Evolutionary conservation across 2,888 invertebrate species (phyloP), one percentile per base, ranked within the genome.

Genomic region (Matsumyia berberina): DNA sequence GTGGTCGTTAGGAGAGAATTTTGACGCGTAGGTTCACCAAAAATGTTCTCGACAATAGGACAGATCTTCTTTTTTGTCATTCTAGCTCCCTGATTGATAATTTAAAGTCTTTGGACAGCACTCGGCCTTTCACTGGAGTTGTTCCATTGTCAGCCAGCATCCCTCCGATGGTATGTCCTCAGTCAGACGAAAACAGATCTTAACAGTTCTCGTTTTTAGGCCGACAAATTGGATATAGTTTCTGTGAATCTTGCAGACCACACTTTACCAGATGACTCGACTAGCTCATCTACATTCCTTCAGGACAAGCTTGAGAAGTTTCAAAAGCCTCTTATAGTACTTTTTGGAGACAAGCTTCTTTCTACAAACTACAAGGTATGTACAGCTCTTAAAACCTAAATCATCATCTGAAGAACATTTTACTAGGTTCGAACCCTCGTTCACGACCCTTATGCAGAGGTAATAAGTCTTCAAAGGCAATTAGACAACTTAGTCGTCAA

Each of bases 181-280:
- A 8, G 0, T 11, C n/a, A 33, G 11, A 19, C 7, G 8, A 31
- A 19, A 9, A 6, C 11, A 1, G 17, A 4, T n/a, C n/a, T n/a
- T n/a, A 19, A 19, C 9, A 7, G 2, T 6, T 55, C n/a, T 29
- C 12, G n/a, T n/a, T 62, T 62, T 42, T 9, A 79, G 79, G 31
- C 66, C 2, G 53, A 60, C 5, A 53, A 74, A 33, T 37, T 80
- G 9, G 80, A 80, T 55, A 53, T 80, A n/a, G 42, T 73, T 15
- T 42, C 60, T 2, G 8, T 80, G 8, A 60, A 12, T 1, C 12
- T 60, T 5, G 35, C 53, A 8, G 67, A 55, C n/a, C 8, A 5
- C 0, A 24, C 11, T 8, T 24, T 12, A 2, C 37, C 12, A 12
- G 49, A 55, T 33, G 0, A 1, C 2, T 51, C 6, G 7, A 12